Evolutionary conservation across 2,113 vertebrate genomes (phyloP), one percentile per base, ranked within the genome.

Genomic region (Pogonocichla stellata): DNA sequence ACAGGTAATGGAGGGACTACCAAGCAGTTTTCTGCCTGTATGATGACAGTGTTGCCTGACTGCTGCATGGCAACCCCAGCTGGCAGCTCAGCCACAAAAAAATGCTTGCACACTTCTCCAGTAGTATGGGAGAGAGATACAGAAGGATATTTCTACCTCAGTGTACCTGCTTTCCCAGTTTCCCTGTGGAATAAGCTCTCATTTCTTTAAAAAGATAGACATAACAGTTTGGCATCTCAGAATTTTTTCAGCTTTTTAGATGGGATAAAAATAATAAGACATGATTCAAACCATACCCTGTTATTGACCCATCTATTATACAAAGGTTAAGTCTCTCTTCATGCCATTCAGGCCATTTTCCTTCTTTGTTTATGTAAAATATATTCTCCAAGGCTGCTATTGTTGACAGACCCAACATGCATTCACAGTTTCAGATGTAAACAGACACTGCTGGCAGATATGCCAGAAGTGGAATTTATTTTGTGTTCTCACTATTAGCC

Each of bases 371-470:
- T 93, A 57, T 16, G 2, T 45, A 84, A 89, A 80, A 61, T 8
- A 38, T 65, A 72, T 58, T 88, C 71, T 90, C 77, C 54, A 92
- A 87, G 58, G 62, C 88, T 93, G 47, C 58, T 85, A 18, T 20
- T 38, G 34, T 58, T 96, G 82, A 85, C 43, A 95, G 31, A 69
- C 91, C 36, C 36, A 69, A 91, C 88, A n/a, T 28, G 25, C 58
- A 64, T 74, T 96, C 93, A 57, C 70, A 56, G 65, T 56, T 92
- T 86, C 94, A 88, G 58, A 91, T 75, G 45, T 91, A 91, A 90
- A 71, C 78, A 93, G 60, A 91, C 36, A 51, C n/a, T 80, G 47
- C 65, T 88, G 75, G 43, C 81, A 96, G 75, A 82, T 81, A 71
- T 60, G 56, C 38, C 82, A 84, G 60, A 90, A 88, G 65, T 56